Conservation (phyloP, 1,140 invertebrate genomes). For the Caenorhabditis tropicalis region DNA sequence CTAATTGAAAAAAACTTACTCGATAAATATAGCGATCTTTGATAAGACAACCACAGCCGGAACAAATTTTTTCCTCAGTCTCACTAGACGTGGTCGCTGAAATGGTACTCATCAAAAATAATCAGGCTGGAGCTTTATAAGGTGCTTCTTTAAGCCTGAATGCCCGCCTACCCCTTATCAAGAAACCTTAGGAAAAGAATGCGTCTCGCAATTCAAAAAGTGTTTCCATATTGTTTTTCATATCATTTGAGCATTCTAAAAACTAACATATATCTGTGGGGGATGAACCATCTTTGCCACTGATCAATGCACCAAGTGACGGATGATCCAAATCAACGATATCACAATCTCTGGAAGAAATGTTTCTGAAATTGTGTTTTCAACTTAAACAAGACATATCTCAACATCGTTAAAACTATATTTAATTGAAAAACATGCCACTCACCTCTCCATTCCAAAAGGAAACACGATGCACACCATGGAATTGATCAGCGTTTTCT, state of each 20-base stretch:
- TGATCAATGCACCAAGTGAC: not conserved
- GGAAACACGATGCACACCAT: constrained; percentile 32
- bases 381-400: no score
- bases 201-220: not conserved
- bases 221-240: not conserved
- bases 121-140: not conserved
- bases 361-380: no score
- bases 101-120: constrained; percentile 23
- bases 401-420: no score
- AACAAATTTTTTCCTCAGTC: constrained; percentile 35
- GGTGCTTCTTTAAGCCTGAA: not conserved
- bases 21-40: constrained; percentile 30
- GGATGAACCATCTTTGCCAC: constrained; percentile 27
- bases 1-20: constrained; percentile 6
- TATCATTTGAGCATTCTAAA: not conserved
- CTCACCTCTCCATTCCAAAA: constrained; percentile 23
- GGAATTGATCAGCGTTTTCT: not conserved
- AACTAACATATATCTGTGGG: constrained; percentile 30
- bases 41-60: constrained; percentile 10
- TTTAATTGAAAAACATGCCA: constrained; percentile 16
- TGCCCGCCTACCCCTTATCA: not conserved
- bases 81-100: constrained; percentile 2
- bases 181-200: constrained; percentile 8
- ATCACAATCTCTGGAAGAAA: constrained; percentile 31
- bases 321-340: constrained; percentile 28